Base-by-base conservation (phyloP, 2,888 invertebrate species). In the Autographa pulchrina region DNA sequence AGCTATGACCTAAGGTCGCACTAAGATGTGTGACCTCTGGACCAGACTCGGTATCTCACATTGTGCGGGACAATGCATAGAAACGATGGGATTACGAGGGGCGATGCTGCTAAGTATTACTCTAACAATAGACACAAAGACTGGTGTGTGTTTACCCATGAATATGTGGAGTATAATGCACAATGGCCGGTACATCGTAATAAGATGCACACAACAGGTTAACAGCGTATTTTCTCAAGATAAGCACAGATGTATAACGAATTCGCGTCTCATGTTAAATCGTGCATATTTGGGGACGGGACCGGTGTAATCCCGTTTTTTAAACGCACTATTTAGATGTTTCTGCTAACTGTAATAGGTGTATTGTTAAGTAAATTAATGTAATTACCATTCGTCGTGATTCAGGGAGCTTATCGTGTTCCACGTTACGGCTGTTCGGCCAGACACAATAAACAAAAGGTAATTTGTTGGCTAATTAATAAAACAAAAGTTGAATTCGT, bases 111-210 rank as follows among this genome's bases (percentile, higher is more conserved):
- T 94, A 95, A 95, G 95, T 94, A 95, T 93, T 91, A 90, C 91
- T 81, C 82, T 83, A 88, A 96, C 95, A 95, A 95, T 93, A 85
- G 89, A 86, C 83, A 95, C 92, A 96, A 95, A 93, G 92, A 86
- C 84, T 84, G 92, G 92, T 94, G 95, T 95, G 92, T 96, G 96
- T 96, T 96, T 96, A 95, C 95, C 93, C 94, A 96, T 96, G 96
- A 96, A 96, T 94, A 94, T 93, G 91, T 91, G 90, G 89, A 91
- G 85, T 88, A 92, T 92, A 92, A 92, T 90, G 85, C 88, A 95
- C 94, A 95, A 95, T 93, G 83, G 92, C 88, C 90, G 88, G 89
- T 90, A 90, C 90, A 92, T 93, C 91, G 89, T 94, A 95, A 95
- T 94, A 91, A 89, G 90, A 89, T 87, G 90, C 89, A 65, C 20